Percentiles rank a stretch among this genome's conserved stretches.
These are phyloP conservation scores for Meteorus sp. DNA, from an alignment of 1,140 invertebrate genomes.

Conservation along the genomic window DNA sequence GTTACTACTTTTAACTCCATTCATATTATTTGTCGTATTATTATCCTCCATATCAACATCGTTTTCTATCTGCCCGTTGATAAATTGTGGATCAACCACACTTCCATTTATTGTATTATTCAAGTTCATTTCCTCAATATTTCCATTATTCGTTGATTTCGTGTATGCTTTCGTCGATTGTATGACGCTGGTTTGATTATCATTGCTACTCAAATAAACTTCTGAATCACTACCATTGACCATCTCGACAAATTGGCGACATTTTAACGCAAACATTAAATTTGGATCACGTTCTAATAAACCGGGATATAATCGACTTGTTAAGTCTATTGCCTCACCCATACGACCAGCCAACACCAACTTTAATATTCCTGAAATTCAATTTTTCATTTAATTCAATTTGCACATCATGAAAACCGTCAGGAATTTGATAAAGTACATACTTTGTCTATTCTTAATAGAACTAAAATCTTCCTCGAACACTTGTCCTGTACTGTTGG, in stretches of 20 bases:
- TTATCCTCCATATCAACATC: slow-evolving; percentile 59
- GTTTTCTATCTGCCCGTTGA: slow-evolving; percentile 55
- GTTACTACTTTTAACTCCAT: slow-evolving; percentile 48
- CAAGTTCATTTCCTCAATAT: slow-evolving; percentile 56
- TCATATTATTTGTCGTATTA: slow-evolving; percentile 36
- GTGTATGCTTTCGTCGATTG: slow-evolving; percentile 72
- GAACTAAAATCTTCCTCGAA: slow-evolving; percentile 93
- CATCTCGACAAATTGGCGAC: slow-evolving; percentile 97
- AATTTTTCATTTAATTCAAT: slow-evolving; percentile 17
- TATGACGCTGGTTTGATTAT: slow-evolving; percentile 72
- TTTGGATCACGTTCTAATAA: slow-evolving; percentile 88
- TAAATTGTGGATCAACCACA: slow-evolving; percentile 45
- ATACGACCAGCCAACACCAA: slow-evolving; percentile 89
- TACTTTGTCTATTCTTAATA: slow-evolving; percentile 97
- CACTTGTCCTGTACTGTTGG: slow-evolving; percentile 83
- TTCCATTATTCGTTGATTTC: slow-evolving; percentile 55
- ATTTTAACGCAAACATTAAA: slow-evolving; percentile 92
- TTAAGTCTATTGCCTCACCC: slow-evolving; percentile 91
- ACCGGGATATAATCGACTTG: slow-evolving; percentile 85
- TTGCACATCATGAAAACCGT: background rate
- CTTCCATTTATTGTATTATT: slow-evolving; percentile 52
- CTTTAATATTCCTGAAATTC: slow-evolving; percentile 84
- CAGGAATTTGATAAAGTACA: slow-evolving; percentile 46
- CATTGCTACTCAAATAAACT: slow-evolving; percentile 59
- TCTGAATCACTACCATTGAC: slow-evolving; percentile 82